These are phyloP conservation scores for Cepaea nemoralis DNA, from an alignment of 1,140 invertebrate genomes.

Conservation along the genomic window DNA sequence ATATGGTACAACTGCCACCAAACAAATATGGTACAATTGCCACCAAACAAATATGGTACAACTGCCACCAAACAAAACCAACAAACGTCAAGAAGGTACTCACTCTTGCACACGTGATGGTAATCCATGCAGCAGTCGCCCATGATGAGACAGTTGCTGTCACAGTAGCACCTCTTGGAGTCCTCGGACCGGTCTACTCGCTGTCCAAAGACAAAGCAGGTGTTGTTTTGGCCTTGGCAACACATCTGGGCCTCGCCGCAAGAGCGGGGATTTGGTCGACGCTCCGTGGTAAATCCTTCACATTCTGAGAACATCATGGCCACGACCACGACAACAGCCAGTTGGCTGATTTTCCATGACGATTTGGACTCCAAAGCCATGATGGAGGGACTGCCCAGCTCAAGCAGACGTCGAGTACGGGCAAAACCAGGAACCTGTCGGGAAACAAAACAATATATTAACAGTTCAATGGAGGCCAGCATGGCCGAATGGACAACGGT, in stretches of 20 bases:
- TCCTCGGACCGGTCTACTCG: conserved; percentile 51
- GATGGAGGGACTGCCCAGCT: no score
- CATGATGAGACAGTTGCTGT: conserved; percentile 57
- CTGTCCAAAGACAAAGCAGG: conserved; percentile 57
- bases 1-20: no score
- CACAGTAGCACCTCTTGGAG: conserved; percentile 60
- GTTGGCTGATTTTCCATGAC: background rate
- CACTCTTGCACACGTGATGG: conserved; percentile 55
- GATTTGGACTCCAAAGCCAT: background rate
- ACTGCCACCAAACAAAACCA: background rate
- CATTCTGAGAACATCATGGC: background rate
- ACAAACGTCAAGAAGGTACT: conserved; percentile 15
- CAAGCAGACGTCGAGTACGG: no score
- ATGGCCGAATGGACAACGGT: no score
- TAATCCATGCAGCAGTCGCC: conserved; percentile 65
- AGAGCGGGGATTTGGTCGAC: conserved; percentile 39
- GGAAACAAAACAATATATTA: no score
- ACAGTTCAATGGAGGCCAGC: no score
- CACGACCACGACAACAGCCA: background rate
- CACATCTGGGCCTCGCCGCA: conserved; percentile 54
- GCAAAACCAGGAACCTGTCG: no score
- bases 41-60: no score
- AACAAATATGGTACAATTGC: no score
- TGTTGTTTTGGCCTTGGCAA: conserved; percentile 63
- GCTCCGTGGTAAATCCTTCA: background rate